These are phyloP conservation scores for Pandion haliaetus DNA, from an alignment of 2,113 vertebrate genomes.

Conservation along the genomic window DNA sequence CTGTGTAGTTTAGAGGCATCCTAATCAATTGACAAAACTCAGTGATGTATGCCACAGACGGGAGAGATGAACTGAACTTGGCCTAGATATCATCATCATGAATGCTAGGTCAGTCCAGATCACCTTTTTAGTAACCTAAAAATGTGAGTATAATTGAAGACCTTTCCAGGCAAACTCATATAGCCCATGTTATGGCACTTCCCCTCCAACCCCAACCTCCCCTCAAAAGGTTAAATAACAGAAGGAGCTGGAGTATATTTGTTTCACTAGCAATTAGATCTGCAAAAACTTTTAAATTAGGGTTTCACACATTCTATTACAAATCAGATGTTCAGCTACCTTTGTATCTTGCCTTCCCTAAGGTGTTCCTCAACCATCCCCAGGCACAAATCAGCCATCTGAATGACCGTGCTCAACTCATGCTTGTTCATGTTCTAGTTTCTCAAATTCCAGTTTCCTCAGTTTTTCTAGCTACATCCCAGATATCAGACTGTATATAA, in stretches of 20 bases:
- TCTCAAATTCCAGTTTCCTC: not conserved
- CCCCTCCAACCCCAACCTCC: rapidly evolving
- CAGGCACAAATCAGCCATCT: not conserved
- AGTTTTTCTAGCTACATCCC: not conserved
- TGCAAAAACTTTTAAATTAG: not conserved
- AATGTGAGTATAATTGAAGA: not conserved
- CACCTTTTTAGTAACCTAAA: not conserved
- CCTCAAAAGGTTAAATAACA: not conserved
- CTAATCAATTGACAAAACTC: not conserved
- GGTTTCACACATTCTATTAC: not conserved
- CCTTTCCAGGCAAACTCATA: not conserved
- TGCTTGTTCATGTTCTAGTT: not conserved
- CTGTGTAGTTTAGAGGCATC: not conserved
- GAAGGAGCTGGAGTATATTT: not conserved
- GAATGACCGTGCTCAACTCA: not conserved
- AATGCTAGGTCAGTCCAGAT: not conserved
- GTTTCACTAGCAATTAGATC: not conserved
- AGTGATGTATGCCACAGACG: not conserved
- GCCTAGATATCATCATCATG: not conserved
- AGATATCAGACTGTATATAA: not conserved
- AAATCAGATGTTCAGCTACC: not conserved
- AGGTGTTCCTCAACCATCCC: not conserved
- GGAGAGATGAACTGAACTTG: not conserved
- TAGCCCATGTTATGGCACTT: not conserved
- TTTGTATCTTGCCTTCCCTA: not conserved